phyloP scores from a whole-genome alignment of 1,140 invertebrate species.

The Magallana angulata region DNA sequence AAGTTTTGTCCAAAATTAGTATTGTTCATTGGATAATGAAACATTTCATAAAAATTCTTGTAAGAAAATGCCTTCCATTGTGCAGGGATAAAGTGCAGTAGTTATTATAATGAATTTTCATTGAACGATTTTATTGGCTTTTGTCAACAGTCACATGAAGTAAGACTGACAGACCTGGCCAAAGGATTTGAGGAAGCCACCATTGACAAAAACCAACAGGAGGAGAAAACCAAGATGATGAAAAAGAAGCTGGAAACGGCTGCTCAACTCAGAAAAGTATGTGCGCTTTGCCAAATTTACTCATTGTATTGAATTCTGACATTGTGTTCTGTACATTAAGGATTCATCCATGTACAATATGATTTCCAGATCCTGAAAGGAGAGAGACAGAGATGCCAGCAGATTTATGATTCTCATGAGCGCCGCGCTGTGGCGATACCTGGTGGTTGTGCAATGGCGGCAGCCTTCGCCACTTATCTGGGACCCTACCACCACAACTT shows the following conservation, averaged over 20 bases:
- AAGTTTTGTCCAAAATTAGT: too few species aligned
- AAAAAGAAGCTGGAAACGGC: constrained; percentile 78
- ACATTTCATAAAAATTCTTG: too few species aligned
- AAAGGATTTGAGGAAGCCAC: constrained; percentile 79
- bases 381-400: constrained; percentile 75
- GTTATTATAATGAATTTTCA: too few species aligned
- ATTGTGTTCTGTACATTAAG: too few species aligned
- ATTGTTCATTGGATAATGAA: too few species aligned
- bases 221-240: constrained; percentile 78
- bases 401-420: constrained; percentile 75
- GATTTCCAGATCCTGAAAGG: constrained; percentile 73
- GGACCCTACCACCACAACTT: constrained; percentile 78
- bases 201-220: constrained; percentile 79
- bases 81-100: too few species aligned
- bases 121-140: too few species aligned
- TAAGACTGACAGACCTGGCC: constrained; percentile 76
- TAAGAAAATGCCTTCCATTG: too few species aligned
- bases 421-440: constrained; percentile 71
- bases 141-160: constrained; percentile 69
- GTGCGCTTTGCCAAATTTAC: background rate
- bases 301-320: too few species aligned
- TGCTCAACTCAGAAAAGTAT: constrained; percentile 75
- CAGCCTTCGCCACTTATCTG: constrained; percentile 76
- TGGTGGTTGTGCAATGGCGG: constrained; percentile 77
- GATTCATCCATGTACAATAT: too few species aligned